Evolutionary conservation across 2,888 invertebrate genomes (phyloP).

Genomic region (Thelaira solivaga): DNA sequence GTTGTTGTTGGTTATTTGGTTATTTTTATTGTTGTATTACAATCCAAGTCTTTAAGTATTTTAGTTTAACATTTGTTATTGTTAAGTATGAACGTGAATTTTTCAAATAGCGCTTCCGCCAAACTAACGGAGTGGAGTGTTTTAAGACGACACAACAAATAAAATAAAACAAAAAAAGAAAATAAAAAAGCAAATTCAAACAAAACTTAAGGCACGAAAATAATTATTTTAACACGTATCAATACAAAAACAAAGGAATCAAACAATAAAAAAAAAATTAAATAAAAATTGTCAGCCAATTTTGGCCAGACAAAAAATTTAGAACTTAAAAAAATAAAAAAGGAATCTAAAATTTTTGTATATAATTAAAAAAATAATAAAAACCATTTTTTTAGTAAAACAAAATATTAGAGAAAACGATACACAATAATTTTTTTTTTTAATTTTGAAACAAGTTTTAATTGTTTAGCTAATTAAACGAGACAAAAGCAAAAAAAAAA

Average conservation of each 20-base stretch:
- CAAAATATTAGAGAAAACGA: not conserved
- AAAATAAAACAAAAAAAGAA: not conserved
- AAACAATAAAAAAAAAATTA: not conserved
- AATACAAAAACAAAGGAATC: constrained; percentile 7
- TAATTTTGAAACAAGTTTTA: constrained; percentile 39
- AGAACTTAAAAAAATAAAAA: too few relatives aligned
- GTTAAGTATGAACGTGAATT: constrained; percentile 48
- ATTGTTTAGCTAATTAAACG: not conserved
- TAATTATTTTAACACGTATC: constrained; percentile 26
- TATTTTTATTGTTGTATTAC: constrained; percentile 22
- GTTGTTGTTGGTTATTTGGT: not conserved
- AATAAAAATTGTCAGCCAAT: too few relatives aligned
- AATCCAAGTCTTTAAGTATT: constrained; percentile 21
- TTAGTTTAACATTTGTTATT: constrained; percentile 52
- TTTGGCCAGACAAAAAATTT: too few relatives aligned
- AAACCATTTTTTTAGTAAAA: too few relatives aligned
- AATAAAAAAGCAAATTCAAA: not conserved
- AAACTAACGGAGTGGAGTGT: constrained; percentile 42
- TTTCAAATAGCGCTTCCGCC: constrained; percentile 42
- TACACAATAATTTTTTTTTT: not conserved
- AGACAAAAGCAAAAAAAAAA: not conserved
- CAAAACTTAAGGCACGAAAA: not conserved
- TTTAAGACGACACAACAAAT: too few relatives aligned
- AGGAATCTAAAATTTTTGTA: too few relatives aligned
- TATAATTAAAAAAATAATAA: too few relatives aligned